Evolutionary conservation across 2,888 invertebrate genomes (phyloP).

Genomic region (Pterostichus niger): DNA sequence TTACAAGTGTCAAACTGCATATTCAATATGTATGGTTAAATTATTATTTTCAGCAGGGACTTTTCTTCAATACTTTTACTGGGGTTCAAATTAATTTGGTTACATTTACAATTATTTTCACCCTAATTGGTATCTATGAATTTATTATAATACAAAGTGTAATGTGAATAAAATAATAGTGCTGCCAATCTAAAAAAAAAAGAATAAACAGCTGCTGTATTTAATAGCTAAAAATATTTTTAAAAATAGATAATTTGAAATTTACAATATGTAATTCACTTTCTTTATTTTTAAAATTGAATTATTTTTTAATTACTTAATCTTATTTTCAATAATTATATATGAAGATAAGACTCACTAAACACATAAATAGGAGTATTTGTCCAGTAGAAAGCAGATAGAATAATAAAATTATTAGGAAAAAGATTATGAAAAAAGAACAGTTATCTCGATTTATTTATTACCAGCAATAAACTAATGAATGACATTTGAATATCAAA

Average conservation of each 20-base stretch:
- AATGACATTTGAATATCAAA: slow-evolving; percentile 43
- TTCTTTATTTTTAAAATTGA: neutral
- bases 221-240: neutral
- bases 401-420: slow-evolving; percentile 11
- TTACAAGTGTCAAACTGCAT: neutral
- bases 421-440: neutral
- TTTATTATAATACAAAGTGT: too few species aligned
- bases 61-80: neutral
- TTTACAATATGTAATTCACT: neutral
- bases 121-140: too few species aligned
- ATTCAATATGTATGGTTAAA: slow-evolving; percentile 7
- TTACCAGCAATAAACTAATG: slow-evolving; percentile 1
- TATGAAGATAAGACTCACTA: slow-evolving; percentile 4
- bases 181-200: too few species aligned
- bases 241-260: neutral
- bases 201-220: too few species aligned
- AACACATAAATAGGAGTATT: slow-evolving; percentile 31
- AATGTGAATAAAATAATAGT: too few species aligned
- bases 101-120: too few species aligned
- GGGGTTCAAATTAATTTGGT: too few species aligned
- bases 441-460: slow-evolving; percentile 26
- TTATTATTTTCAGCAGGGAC: neutral
- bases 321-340: neutral
- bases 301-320: neutral
- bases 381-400: neutral